Evolutionary conservation across 1,140 invertebrate species (phyloP).

Genomic region (Scaptomyza hsui): DNA sequence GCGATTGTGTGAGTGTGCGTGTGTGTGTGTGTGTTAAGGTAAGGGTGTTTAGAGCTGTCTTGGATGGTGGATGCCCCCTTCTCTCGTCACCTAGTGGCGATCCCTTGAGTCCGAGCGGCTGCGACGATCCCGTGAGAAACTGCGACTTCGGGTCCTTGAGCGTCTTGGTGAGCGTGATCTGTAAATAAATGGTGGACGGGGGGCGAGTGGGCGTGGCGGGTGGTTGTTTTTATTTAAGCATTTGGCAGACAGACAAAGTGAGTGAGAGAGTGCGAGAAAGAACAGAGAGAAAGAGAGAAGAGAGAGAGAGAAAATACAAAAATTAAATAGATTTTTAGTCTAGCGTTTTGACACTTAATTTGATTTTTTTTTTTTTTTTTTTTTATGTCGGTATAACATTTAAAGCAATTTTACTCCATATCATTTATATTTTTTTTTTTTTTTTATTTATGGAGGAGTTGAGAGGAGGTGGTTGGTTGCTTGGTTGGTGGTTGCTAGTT

Average conservation of each 20-base stretch:
- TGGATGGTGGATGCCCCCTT: slow-evolving; percentile 3
- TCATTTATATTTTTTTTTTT: slow-evolving; percentile 11
- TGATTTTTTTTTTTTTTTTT: slow-evolving; percentile 38
- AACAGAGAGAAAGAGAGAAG: slow-evolving; percentile 12
- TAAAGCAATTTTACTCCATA: slow-evolving; percentile 25
- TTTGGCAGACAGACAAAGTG: slow-evolving; percentile 14
- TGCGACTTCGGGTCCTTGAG: slow-evolving; percentile 84
- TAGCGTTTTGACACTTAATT: slow-evolving; percentile 26
- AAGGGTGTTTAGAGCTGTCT: slow-evolving; percentile 18
- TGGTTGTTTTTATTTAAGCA: slow-evolving; percentile 11
- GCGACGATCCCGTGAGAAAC: slow-evolving; percentile 84
- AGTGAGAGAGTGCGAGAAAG: slow-evolving; percentile 10
- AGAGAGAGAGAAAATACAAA: slow-evolving; percentile 62
- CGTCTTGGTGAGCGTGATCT: slow-evolving; percentile 85
- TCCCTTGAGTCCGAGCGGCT: slow-evolving; percentile 85
- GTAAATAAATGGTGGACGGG: slow-evolving; percentile 67
- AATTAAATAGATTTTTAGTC: slow-evolving; percentile 68
- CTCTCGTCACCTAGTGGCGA: slow-evolving; percentile 81
- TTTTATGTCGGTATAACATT: too few species aligned
- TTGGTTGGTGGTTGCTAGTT: slow-evolving; percentile 4
- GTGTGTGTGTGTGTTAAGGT: slow-evolving; percentile 4
- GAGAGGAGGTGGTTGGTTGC: slow-evolving; percentile 24
- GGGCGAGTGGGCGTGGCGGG: slow-evolving; percentile 1
- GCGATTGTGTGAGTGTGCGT: slow-evolving; percentile 10
- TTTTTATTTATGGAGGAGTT: slow-evolving; percentile 22